Evolutionary conservation across 1,140 invertebrate genomes (phyloP).

Genomic region (Hyphantria cunea): DNA sequence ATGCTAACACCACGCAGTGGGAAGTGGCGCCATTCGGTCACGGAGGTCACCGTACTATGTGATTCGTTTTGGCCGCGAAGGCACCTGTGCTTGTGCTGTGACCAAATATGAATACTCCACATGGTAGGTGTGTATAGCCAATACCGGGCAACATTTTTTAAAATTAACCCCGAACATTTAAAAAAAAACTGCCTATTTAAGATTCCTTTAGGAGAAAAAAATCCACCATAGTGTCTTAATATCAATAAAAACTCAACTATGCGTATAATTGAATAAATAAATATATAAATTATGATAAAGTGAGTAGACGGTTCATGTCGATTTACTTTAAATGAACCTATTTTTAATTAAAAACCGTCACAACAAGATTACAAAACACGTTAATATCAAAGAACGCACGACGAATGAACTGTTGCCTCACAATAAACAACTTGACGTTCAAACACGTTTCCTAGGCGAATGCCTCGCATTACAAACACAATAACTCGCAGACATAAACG

Average conservation of each 20-base stretch:
- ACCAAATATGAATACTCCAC: constrained; percentile 29
- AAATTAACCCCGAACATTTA: neutral
- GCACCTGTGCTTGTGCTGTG: constrained; percentile 41
- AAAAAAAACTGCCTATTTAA: too few species aligned
- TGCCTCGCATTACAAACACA: constrained; percentile 21
- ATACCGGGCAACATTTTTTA: neutral
- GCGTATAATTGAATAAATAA: too few species aligned
- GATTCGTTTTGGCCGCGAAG: constrained; percentile 33
- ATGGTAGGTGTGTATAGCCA: neutral
- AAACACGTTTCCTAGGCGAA: constrained; percentile 31
- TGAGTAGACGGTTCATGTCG: too few species aligned
- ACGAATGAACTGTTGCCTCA: constrained; percentile 20
- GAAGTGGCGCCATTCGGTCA: constrained; percentile 15
- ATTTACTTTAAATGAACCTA: too few species aligned
- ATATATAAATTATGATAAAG: too few species aligned
- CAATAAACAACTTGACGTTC: constrained; percentile 15
- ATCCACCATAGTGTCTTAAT: neutral
- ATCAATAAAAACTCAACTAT: too few species aligned
- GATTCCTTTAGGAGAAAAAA: too few species aligned
- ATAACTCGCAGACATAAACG: constrained; percentile 32
- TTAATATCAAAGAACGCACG: neutral
- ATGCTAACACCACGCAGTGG: constrained; percentile 9
- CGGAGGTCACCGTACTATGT: constrained; percentile 30
- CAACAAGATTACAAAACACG: constrained; percentile 3
- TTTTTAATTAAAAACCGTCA: neutral